Percentiles rank a stretch among this genome's conserved stretches.
Conservation (phyloP, 2,888 invertebrate species). For the Sinelater perroti region DNA sequence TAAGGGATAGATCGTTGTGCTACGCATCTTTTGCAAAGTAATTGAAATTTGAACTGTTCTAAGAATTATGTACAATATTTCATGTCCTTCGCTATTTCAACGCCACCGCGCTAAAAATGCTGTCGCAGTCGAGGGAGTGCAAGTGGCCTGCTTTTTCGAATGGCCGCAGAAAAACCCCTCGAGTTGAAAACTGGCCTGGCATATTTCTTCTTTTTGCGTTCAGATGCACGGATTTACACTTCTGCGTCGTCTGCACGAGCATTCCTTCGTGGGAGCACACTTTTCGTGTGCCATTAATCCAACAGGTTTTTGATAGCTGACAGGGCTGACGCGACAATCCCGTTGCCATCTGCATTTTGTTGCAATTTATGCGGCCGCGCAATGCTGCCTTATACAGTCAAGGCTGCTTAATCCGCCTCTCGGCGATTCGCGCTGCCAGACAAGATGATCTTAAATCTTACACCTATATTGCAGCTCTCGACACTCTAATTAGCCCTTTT, state of each 20-base stretch:
- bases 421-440: slow-evolving; percentile 9
- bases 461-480: slow-evolving; percentile 6
- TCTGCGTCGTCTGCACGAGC: slow-evolving; percentile 21
- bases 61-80: too few species aligned
- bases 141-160: too few species aligned
- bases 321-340: slow-evolving; percentile 17
- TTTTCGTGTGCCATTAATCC: slow-evolving; percentile 23
- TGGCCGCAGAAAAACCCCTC: too few species aligned
- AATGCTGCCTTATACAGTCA: slow-evolving; percentile 12
- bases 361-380: slow-evolving; percentile 23
- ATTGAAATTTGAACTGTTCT: too few species aligned
- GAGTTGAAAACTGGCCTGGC: too few species aligned
- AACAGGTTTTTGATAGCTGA: slow-evolving; percentile 29
- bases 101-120: too few species aligned
- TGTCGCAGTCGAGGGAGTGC: too few species aligned
- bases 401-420: slow-evolving; percentile 17
- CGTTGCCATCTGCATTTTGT: slow-evolving; percentile 26
- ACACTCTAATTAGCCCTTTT: slow-evolving; percentile 12
- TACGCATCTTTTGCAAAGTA: too few species aligned
- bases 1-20: too few species aligned
- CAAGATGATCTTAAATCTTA: slow-evolving; percentile 14
- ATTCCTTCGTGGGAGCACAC: slow-evolving; percentile 14
- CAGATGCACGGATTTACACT: slow-evolving; percentile 35
- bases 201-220: slow-evolving; percentile 39
- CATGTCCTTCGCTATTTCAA: too few species aligned